phyloP scores from a whole-genome alignment of 1,140 invertebrate species.

The Homalodisca vitripennis region DNA sequence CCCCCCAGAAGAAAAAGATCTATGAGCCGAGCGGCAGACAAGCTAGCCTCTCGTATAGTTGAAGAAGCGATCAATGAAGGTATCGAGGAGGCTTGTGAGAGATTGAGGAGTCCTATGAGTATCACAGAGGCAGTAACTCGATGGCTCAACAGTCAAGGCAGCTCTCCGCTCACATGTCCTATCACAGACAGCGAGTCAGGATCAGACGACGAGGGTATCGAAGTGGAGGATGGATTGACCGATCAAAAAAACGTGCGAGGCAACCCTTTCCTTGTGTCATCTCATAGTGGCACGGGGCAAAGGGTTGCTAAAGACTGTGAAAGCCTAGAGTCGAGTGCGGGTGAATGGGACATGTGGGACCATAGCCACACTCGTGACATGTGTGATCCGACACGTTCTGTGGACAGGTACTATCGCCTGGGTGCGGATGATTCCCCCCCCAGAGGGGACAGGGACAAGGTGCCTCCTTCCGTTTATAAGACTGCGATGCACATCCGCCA shows the following conservation, averaged over 20 bases:
- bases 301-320: constrained; percentile 38
- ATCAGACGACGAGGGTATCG: constrained; percentile 38
- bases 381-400: constrained; percentile 35
- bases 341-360: constrained; percentile 30
- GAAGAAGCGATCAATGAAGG: constrained; percentile 29
- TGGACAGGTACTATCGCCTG: constrained; percentile 37
- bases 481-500: constrained; percentile 36
- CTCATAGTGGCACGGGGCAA: constrained; percentile 40
- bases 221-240: constrained; percentile 37
- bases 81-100: constrained; percentile 27
- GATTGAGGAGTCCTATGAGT: constrained; percentile 14
- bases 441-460: constrained; percentile 2
- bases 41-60: constrained; percentile 26
- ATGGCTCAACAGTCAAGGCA: constrained; percentile 43
- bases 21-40: constrained; percentile 30
- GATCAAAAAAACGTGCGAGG: constrained; percentile 48
- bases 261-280: constrained; percentile 49
- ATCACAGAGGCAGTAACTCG: constrained; percentile 45
- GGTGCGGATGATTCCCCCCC: constrained; percentile 27
- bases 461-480: constrained; percentile 22
- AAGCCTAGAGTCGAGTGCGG: constrained; percentile 20
- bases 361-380: constrained; percentile 31
- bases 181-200: constrained; percentile 33
- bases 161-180: constrained; percentile 28
- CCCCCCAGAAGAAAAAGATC: constrained; percentile 31